Percentiles rank a stretch among this genome's conserved stretches.
phyloP scores from a whole-genome alignment of 2,888 invertebrate species.

The Himalopsyche tibetana region DNA sequence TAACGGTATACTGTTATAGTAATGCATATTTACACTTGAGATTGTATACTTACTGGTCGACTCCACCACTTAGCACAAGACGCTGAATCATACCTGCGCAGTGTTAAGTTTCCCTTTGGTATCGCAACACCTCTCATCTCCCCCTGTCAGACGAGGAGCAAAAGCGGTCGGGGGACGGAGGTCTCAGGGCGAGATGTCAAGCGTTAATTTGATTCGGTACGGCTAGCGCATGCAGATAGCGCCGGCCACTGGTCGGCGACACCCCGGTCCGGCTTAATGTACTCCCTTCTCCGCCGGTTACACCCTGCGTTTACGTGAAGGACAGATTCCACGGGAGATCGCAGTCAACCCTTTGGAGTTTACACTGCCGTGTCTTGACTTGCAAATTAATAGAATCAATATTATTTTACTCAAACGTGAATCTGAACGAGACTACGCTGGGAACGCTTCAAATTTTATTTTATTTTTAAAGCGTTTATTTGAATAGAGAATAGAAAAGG shows the following conservation, averaged over 20 bases:
- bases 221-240: constrained; percentile 62
- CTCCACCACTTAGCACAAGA: no score
- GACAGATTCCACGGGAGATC: neutral
- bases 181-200: constrained; percentile 55
- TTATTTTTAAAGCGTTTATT: no score
- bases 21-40: no score
- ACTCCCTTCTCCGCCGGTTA: neutral
- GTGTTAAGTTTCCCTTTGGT: neutral
- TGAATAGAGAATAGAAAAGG: no score
- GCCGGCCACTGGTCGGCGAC: constrained; percentile 44
- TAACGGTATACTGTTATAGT: no score
- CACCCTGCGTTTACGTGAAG: neutral
- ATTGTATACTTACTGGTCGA: no score
- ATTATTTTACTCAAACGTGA: neutral
- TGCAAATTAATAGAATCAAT: constrained; percentile 8
- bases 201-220: constrained; percentile 65
- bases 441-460: no score
- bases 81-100: no score
- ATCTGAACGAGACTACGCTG: no score
- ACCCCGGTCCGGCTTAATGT: constrained; percentile 5
- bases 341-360: neutral
- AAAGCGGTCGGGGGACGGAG: constrained; percentile 46
- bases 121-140: neutral
- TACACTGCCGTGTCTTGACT: neutral
- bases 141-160: no score